Evolutionary conservation across 53 echinoderm and acorn worm genomes (phyloP).

Genomic region (Paracentrotus lividus): DNA sequence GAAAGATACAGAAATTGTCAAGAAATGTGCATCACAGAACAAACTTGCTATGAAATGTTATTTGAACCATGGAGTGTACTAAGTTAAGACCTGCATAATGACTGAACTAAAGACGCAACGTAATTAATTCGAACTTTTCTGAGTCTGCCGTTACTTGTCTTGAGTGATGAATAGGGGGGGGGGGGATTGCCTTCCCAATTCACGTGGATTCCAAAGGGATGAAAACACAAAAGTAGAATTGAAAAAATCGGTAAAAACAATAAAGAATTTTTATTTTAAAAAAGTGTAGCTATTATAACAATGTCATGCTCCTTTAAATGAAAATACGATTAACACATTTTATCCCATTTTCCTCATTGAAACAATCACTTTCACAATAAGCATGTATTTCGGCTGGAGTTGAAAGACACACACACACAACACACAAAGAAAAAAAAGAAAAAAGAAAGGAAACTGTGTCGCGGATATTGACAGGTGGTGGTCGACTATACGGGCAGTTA

Average conservation of each 20-base stretch:
- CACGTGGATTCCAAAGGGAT: too few species aligned
- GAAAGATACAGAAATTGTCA: background rate
- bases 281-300: background rate
- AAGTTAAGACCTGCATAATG: too few species aligned
- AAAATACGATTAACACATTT: background rate
- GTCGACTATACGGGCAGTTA: background rate
- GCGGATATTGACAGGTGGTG: background rate
- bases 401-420: conserved; percentile 4
- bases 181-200: too few species aligned
- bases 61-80: too few species aligned
- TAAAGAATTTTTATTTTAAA: background rate
- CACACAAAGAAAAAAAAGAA: background rate
- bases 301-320: background rate
- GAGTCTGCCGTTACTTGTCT: too few species aligned
- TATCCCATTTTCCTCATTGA: background rate
- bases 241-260: too few species aligned
- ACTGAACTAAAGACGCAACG: too few species aligned
- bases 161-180: too few species aligned
- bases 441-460: background rate
- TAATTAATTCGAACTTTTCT: too few species aligned
- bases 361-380: background rate
- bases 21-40: background rate
- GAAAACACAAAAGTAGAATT: too few species aligned
- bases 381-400: background rate
- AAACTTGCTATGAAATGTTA: background rate